These are phyloP conservation scores for Dermochelys coriacea DNA, from an alignment of 2,797 vertebrate genomes.

Conservation along the genomic window DNA sequence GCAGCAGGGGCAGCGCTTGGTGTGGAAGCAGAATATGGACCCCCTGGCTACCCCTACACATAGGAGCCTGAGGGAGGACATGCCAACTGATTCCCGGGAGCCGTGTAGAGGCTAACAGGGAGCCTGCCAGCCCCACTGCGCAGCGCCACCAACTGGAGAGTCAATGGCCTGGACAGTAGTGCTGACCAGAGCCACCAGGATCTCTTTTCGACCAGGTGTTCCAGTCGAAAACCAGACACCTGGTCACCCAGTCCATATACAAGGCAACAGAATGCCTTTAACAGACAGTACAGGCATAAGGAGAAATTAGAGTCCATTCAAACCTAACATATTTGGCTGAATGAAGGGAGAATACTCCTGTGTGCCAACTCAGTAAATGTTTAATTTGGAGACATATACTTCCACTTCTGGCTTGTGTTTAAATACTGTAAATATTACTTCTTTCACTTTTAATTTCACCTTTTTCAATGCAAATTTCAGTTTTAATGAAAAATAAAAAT, in stretches of 20 bases:
- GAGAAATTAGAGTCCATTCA: slow-evolving; percentile 43
- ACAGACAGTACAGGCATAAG: slow-evolving; percentile 1
- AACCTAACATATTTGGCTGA: neutral
- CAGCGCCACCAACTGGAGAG: too few relatives aligned
- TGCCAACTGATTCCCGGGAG: too few relatives aligned
- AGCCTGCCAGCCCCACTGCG: too few relatives aligned
- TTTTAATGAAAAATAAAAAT: slow-evolving; percentile 59
- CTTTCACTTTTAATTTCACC: slow-evolving; percentile 57
- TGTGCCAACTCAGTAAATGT: slow-evolving; percentile 71
- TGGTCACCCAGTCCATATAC: neutral
- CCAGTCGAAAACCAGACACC: too few relatives aligned
- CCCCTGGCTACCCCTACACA: too few relatives aligned
- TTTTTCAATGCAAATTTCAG: slow-evolving; percentile 48
- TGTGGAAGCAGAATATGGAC: too few relatives aligned
- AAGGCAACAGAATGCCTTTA: neutral
- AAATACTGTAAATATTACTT: slow-evolving; percentile 59
- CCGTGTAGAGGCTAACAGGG: too few relatives aligned
- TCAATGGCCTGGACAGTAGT: too few relatives aligned
- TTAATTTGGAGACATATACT: slow-evolving; percentile 67
- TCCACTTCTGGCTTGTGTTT: slow-evolving; percentile 71
- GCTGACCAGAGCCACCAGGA: too few relatives aligned
- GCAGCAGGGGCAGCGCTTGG: too few relatives aligned
- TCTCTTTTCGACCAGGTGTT: too few relatives aligned
- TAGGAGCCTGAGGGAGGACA: too few relatives aligned
- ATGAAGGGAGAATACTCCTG: slow-evolving; percentile 52